These are phyloP conservation scores for Drosophila colorata DNA, from an alignment of 2,888 invertebrate species.

Conservation along the genomic window DNA sequence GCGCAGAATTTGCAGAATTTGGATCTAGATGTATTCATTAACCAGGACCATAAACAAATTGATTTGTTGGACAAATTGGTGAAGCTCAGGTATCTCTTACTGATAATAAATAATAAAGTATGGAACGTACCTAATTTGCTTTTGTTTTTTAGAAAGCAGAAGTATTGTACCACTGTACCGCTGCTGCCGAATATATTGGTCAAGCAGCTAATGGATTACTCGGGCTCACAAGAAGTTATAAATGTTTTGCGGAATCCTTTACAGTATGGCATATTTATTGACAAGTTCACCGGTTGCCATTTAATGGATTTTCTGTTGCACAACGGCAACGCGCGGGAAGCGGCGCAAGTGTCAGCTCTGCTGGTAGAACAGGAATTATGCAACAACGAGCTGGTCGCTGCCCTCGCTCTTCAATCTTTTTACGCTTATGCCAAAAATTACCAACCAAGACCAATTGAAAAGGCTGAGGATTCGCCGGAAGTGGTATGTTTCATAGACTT, in stretches of 20 bases:
- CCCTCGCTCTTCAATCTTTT: conserved; percentile 91
- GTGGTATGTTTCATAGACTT: conserved; percentile 47
- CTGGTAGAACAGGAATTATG: conserved; percentile 96
- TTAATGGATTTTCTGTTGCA: conserved; percentile 92
- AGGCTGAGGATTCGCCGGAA: conserved; percentile 84
- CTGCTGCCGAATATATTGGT: conserved; percentile 58
- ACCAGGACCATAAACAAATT: conserved; percentile 57
- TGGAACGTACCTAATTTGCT: no score
- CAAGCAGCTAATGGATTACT: conserved; percentile 65
- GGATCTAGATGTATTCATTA: conserved; percentile 63
- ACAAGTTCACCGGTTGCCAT: conserved; percentile 91
- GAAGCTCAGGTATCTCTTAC: conserved; percentile 57
- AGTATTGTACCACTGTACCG: conserved; percentile 55
- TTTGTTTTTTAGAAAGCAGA: conserved; percentile 52
- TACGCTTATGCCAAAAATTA: conserved; percentile 88
- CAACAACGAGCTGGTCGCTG: conserved; percentile 89
- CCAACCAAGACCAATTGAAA: conserved; percentile 51
- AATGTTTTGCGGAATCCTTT: conserved; percentile 91
- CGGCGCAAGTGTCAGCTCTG: conserved; percentile 91
- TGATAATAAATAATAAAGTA: no score
- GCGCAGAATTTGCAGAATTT: conserved; percentile 22
- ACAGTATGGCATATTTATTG: conserved; percentile 96
- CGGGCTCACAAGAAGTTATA: conserved; percentile 87
- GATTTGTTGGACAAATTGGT: conserved; percentile 61
- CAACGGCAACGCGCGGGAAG: conserved; percentile 88